Base-by-base conservation (phyloP, 2,113 vertebrate species). In the Microcebus murinus region DNA sequence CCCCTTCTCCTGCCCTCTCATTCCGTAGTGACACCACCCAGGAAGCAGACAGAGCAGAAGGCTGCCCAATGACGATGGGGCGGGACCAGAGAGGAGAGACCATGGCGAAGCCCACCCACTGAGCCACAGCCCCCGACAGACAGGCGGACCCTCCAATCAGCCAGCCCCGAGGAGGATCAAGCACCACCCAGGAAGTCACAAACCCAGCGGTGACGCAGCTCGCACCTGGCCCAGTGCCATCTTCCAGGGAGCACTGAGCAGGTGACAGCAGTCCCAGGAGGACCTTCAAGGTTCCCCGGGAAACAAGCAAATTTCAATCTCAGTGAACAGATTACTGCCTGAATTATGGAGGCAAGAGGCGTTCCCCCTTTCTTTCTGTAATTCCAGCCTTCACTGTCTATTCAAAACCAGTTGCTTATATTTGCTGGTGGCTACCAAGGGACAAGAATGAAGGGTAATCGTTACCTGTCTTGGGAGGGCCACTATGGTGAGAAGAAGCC, bases 381-480 rank as follows among this genome's bases (percentile, higher is more conserved):
- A 82, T 94, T 36, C 82, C 42, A 4, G 42, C 36, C 61, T 74
- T 71, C 45, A 11, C 34, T 0, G 0, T 3, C 52, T 3, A 1
- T 21, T 87, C 79, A 57, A 4, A 2, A 76, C 1, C 55, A 96
- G 79, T 48, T 67, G 36, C 48, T 25, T 81, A 17, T 0, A 29
- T 86, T 76, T 87, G 45, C 9, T 92, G 23, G 63, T 45, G 90
- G 31, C 67, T 57, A 21, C 1, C 88, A 21, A 79, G 55, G 63
- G 52, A 65, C 14, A 70, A 77, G 12, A 73, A 6, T 2, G 17
- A 3, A 87, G 50, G 10, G 2, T n/a, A 23, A 50, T 0, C 31
- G 3, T 9, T 74, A 90, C 20, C 31, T 0, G 0, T 2, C 71
- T 79, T 25, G 9, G 1, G 17, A 42, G n/a, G 0, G 42, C 0